Base-by-base conservation (phyloP, 1,140 invertebrate species). In the Ceratosolen solmsi region DNA sequence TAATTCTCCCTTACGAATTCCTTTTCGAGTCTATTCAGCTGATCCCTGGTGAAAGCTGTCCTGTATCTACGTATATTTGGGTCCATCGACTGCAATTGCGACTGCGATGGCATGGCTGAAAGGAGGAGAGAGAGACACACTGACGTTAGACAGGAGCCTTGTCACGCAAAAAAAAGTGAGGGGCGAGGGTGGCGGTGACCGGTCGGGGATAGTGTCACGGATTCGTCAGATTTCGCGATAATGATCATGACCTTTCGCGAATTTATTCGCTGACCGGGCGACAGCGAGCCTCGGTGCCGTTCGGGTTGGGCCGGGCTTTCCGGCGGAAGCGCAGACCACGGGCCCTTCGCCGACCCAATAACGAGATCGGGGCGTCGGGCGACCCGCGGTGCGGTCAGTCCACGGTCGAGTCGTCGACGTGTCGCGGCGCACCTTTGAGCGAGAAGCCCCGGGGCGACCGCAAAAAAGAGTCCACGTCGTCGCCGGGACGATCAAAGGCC, bases 1-100 rank as follows among this genome's bases (percentile, higher is more conserved):
- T 99, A 99, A 90, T 99, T 99, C 92, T 99, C 99, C 86, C 97
- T 96, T 87, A 95, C 94, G 90, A 99, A 99, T 90, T 99, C 99
- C 87, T 98, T 98, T 91, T 99, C 99, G n/a, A 99, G 91, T 56
- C 97, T 93, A 0, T 93, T 94, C 27, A 99, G 92, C 90, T 99
- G 99, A 88, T 99, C 98, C 38, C 98, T 93, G 0, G 97, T 98
- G 92, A 99, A 99, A 0, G 99, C 99, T 0, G 99, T 99, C 36
- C 99, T 93, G 88, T 99, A 99, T 70, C 99, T 93, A 78, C 98
- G 94, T 76, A 97, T 95, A 77, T 94, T 94, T 25, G 94, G 94
- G 85, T 95, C 94, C 80, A 79, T 33, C 2, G 76, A 27, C 25
- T 72, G 71, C 25, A 73, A 2, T 17, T 73, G 71, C 49, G 71